phyloP scores from a whole-genome alignment of 92 coral and sea anemone genomes.

The Heliopora coerulea region DNA sequence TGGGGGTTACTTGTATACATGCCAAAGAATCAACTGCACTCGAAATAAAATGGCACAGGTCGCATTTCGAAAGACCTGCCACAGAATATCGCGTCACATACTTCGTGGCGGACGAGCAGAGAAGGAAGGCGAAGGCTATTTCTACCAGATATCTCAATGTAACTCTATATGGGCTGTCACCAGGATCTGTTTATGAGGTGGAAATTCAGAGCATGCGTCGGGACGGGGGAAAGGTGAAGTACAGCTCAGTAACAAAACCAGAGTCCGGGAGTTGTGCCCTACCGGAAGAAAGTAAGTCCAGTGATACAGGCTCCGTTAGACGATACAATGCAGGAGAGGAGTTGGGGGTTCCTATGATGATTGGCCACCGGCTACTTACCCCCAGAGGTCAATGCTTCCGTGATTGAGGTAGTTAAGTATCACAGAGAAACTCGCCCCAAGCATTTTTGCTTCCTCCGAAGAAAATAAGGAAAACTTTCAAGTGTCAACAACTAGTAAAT shows the following conservation, averaged over 20 bases:
- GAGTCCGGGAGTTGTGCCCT: not conserved
- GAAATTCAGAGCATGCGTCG: not conserved
- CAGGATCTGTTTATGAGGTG: slow-evolving; percentile 7
- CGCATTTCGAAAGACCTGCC: not conserved
- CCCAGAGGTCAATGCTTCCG: too few relatives aligned
- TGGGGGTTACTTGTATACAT: not conserved
- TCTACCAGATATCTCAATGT: slow-evolving; percentile 1
- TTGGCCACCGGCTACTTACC: too few relatives aligned
- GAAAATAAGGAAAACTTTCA: too few relatives aligned
- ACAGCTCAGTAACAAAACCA: not conserved
- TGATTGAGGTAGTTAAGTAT: too few relatives aligned
- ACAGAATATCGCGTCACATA: slow-evolving; percentile 4
- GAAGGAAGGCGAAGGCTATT: not conserved
- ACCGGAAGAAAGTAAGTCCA: slow-evolving; percentile 29
- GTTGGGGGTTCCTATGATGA: not conserved
- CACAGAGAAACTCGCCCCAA: too few relatives aligned
- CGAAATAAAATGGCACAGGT: not conserved
- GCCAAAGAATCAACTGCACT: slow-evolving; percentile 8
- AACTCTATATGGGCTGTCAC: slow-evolving; percentile 1
- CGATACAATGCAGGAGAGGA: not conserved
- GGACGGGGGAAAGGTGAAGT: not conserved
- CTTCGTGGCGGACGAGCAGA: not conserved
- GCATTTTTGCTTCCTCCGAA: too few relatives aligned
- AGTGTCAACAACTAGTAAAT: too few relatives aligned
- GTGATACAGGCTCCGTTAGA: too few relatives aligned